Conservation (phyloP, 2,888 invertebrate genomes). For the Notodonta ziczac region DNA sequence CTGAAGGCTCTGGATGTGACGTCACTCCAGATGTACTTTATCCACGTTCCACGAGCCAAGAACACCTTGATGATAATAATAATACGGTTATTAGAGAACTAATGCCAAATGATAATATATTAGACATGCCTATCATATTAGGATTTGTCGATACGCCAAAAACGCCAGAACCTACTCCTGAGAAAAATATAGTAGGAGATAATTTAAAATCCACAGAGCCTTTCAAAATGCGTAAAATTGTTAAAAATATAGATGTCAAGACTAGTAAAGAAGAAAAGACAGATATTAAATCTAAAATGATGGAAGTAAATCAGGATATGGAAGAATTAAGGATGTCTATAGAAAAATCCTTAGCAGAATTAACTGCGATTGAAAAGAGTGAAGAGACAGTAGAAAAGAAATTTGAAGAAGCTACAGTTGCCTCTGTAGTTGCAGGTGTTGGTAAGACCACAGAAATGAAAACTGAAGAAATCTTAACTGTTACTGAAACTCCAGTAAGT, state of each 20-base stretch:
- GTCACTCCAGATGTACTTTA: slow-evolving; percentile 64
- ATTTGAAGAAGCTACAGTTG: slow-evolving; percentile 27
- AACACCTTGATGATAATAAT: slow-evolving; percentile 59
- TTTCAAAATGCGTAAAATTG: background rate
- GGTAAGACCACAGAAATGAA: slow-evolving; percentile 16
- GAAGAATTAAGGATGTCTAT: slow-evolving; percentile 73
- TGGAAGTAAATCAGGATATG: slow-evolving; percentile 78
- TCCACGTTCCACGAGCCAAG: slow-evolving; percentile 66
- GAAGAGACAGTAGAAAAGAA: slow-evolving; percentile 55
- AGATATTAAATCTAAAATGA: slow-evolving; percentile 73
- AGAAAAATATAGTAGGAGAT: slow-evolving; percentile 6
- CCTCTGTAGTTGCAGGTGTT: slow-evolving; percentile 12
- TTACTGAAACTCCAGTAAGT: background rate
- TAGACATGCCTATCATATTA: slow-evolving; percentile 51
- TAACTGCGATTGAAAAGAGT: slow-evolving; percentile 64
- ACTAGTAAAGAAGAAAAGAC: slow-evolving; percentile 54
- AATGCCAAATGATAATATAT: slow-evolving; percentile 39
- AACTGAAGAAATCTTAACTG: slow-evolving; percentile 15
- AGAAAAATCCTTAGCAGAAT: slow-evolving; percentile 73
- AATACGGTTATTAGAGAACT: slow-evolving; percentile 70
- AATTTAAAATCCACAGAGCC: background rate
- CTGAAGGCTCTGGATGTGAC: slow-evolving; percentile 50
- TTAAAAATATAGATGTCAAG: background rate
- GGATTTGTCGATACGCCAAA: slow-evolving; percentile 56
- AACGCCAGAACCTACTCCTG: slow-evolving; percentile 33